Evolutionary conservation across 2,113 vertebrate species (phyloP), one percentile per base, ranked within the genome.

Genomic region (Ranitomeya variabilis): DNA sequence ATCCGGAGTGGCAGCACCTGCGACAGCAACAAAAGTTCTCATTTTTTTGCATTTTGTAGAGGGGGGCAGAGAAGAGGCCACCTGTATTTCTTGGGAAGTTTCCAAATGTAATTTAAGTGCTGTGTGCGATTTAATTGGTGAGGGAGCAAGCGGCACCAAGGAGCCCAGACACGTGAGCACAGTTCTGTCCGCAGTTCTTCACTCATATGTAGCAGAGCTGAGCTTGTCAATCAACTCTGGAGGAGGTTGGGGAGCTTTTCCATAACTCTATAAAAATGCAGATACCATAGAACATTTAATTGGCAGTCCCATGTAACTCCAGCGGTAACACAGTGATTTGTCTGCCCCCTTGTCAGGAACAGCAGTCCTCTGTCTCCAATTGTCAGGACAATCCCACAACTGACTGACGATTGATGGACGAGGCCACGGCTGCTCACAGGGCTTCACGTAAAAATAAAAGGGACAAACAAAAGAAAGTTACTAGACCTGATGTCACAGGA

Each of bases 31-130:
- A 64, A 76, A 76, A 45, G 37, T 54, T 74, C 15, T 31, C 23
- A 12, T n/a, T 31, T 67, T 67, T 67, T 73, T 73, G 71, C 18
- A 18, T 73, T 74, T 66, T 54, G 16, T 14, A n/a, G 23, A 66
- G 59, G 80, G 74, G 59, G 54, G 73, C 74, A 7, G 71, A 60
- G 51, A 62, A 19, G 26, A 0, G 45, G 19, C 74, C 85, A 87
- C 85, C 85, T 87, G 85, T 55, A 87, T 31, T 87, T 80, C 74
- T 80, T 87, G 85, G 85, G 76, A 77, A 51, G 60, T 10, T 54
- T 80, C 85, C 85, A 87, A 77, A 51, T 66, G n/a, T 64, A 62
- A 86, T 67, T 77, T 23, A 79, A 54, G 74, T 14, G 45, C 51
- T 52, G 76, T 62, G 55, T 62, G 55, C 55, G 51, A 64, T 54